Conservation (phyloP, 2,113 vertebrate species). For the Jacana jacana region DNA sequence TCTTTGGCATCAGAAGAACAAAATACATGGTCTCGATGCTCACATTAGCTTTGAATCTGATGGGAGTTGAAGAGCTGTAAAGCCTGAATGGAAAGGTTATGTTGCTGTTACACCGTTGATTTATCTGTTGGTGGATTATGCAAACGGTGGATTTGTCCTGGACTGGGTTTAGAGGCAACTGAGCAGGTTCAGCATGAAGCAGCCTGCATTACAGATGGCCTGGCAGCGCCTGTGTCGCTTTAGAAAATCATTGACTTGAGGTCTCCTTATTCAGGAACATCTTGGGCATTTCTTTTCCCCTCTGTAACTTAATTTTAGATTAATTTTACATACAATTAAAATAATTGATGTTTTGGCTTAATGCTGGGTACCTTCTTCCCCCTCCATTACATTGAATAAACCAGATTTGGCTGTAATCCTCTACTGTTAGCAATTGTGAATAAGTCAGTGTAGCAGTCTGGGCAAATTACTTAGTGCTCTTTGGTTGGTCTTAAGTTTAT, state of each 20-base stretch:
- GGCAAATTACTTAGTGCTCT: neutral
- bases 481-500: neutral
- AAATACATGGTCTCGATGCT: neutral
- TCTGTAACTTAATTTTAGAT: neutral
- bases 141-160: neutral
- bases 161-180: neutral
- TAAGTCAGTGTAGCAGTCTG: neutral
- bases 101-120: neutral
- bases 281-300: neutral
- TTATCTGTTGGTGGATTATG: neutral
- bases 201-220: neutral
- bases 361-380: neutral
- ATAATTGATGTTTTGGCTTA: neutral
- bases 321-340: neutral
- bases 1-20: neutral
- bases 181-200: neutral
- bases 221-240: neutral
- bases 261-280: neutral
- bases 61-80: neutral
- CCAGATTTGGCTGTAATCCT: neutral
- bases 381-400: neutral
- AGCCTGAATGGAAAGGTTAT: neutral
- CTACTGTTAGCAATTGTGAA: neutral
- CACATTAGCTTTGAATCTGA: neutral
- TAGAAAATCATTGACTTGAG: neutral